These are phyloP conservation scores for Octomys mimax DNA, from an alignment of 2,797 vertebrate species.

Conservation along the genomic window DNA sequence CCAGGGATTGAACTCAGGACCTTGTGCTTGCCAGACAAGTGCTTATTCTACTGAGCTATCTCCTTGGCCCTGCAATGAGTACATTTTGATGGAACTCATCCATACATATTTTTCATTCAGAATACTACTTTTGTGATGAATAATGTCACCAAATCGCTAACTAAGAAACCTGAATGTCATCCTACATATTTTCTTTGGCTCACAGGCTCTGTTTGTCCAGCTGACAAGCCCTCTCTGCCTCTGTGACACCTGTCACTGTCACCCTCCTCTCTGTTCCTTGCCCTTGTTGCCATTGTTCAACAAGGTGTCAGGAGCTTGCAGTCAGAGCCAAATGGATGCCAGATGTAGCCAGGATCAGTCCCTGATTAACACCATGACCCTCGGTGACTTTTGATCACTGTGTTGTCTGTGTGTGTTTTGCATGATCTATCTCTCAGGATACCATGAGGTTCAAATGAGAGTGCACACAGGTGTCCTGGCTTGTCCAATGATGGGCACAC, in stretches of 20 bases:
- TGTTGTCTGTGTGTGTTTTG: not conserved
- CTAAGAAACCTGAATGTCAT: not conserved
- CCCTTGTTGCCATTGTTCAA: not conserved
- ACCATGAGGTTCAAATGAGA: not conserved
- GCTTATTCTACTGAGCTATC: too few species aligned
- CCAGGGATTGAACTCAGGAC: too few species aligned
- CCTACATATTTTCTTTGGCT: not conserved
- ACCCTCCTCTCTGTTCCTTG: not conserved
- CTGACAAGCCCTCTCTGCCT: not conserved
- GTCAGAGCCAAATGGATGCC: not conserved
- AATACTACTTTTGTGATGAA: not conserved
- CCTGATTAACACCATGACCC: not conserved
- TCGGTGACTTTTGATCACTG: not conserved
- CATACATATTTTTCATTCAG: not conserved
- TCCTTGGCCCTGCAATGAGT: too few species aligned
- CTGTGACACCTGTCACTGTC: not conserved
- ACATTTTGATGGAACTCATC: not conserved
- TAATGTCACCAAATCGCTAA: not conserved
- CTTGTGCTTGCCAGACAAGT: too few species aligned
- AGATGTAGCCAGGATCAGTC: not conserved
- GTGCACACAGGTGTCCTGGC: not conserved
- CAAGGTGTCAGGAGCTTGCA: not conserved
- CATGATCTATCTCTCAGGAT: too few species aligned
- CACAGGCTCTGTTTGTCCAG: not conserved
- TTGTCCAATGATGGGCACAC: fast-evolving